These are phyloP conservation scores for Ophiodon elongatus DNA, from an alignment of 2,113 vertebrate genomes.

Conservation along the genomic window DNA sequence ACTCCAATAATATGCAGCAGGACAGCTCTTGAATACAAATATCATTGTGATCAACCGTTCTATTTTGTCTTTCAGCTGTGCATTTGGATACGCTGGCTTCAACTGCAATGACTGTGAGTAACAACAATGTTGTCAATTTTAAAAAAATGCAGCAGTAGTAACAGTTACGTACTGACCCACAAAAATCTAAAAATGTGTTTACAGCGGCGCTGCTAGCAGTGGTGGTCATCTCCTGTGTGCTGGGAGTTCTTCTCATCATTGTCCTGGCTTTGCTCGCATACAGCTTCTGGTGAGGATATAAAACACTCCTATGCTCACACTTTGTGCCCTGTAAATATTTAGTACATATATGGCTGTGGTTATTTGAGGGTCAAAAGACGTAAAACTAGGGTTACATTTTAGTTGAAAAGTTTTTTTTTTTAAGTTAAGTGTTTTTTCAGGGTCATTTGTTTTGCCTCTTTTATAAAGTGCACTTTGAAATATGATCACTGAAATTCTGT, in stretches of 20 bases:
- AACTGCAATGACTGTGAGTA: conserved; percentile 86
- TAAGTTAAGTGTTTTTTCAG: not conserved
- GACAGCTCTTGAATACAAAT: not conserved
- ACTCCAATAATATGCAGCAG: not conserved
- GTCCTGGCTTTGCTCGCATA: conserved; percentile 72
- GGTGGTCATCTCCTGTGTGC: conserved; percentile 82
- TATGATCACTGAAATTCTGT: not conserved
- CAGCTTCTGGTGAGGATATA: conserved; percentile 67
- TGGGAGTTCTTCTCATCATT: conserved; percentile 80
- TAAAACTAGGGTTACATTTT: not conserved
- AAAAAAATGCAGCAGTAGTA: not conserved
- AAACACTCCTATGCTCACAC: not conserved
- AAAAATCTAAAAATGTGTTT: conserved; percentile 28
- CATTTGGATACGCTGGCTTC: conserved; percentile 83
- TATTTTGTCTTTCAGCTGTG: conserved; percentile 72
- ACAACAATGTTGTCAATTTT: not conserved
- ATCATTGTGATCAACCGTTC: not conserved
- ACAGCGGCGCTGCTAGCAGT: conserved; percentile 81
- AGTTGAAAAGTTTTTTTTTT: not conserved
- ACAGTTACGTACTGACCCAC: not conserved
- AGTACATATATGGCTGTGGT: not conserved
- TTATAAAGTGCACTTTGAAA: not conserved
- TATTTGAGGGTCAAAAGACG: not conserved
- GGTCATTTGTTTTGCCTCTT: not conserved
- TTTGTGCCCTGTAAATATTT: not conserved